Evolutionary conservation across 2,888 invertebrate species (phyloP).

Genomic region (Drymonia ruficornis): DNA sequence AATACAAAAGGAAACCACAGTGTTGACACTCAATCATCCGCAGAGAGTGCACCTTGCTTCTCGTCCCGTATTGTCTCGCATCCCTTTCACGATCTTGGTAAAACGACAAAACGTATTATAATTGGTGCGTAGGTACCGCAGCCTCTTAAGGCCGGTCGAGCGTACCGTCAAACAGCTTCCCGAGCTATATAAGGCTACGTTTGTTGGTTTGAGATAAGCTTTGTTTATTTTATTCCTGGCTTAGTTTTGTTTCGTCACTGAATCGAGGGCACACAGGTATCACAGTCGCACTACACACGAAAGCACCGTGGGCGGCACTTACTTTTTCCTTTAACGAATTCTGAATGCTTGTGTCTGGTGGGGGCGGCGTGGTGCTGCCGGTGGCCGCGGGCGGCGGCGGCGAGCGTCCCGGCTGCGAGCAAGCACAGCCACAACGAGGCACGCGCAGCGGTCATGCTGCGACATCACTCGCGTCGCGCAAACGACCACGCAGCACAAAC

Average conservation of each 20-base stretch:
- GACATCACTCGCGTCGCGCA: slow-evolving; percentile 75
- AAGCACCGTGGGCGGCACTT: slow-evolving; percentile 78
- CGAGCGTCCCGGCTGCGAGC: slow-evolving; percentile 52
- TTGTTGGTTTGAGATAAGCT: slow-evolving; percentile 70
- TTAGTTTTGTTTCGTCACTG: slow-evolving; percentile 41
- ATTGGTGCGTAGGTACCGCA: slow-evolving; percentile 30
- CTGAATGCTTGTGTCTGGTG: slow-evolving; percentile 81
- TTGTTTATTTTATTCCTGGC: slow-evolving; percentile 66
- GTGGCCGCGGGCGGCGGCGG: slow-evolving; percentile 60
- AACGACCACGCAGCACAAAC: slow-evolving; percentile 71
- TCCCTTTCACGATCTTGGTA: slow-evolving; percentile 40
- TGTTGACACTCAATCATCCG: not conserved
- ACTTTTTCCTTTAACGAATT: slow-evolving; percentile 92
- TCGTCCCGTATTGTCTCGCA: slow-evolving; percentile 40
- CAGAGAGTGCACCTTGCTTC: slow-evolving; percentile 44
- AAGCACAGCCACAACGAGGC: slow-evolving; percentile 72
- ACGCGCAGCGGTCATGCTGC: slow-evolving; percentile 78
- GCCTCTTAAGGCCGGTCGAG: slow-evolving; percentile 47
- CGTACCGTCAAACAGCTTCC: slow-evolving; percentile 54
- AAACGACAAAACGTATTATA: slow-evolving; percentile 51
- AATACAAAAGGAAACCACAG: not conserved
- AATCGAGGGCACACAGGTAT: slow-evolving; percentile 14
- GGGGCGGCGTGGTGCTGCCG: slow-evolving; percentile 64
- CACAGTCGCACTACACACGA: slow-evolving; percentile 37
- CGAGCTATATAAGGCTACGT: slow-evolving; percentile 66